Base-by-base conservation (phyloP, 2,888 invertebrate species). In the Chrysolina haemoptera region DNA sequence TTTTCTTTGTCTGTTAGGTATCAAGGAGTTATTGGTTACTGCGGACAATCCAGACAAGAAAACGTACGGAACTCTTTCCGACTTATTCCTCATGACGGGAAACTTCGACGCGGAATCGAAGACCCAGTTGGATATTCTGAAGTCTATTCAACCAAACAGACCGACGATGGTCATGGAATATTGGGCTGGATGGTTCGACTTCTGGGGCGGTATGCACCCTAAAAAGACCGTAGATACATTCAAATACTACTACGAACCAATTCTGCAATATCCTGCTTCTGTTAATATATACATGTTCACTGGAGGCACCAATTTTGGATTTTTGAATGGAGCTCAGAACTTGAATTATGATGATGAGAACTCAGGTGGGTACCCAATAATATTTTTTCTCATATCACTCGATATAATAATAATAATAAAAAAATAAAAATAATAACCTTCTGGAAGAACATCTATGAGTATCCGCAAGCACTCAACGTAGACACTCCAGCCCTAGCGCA, bases 251-350 rank as follows among this genome's bases (percentile, higher is more conserved):
- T 82, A 81, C 62, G 80, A 82, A 67, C 69, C 66, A 46, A 83
- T 84, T 50, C 63, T 85, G 22, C 66, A 75, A 5, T 86, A 85
- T 76, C 87, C 86, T 8, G 91, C 91, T 12, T 92, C 93, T 66
- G 92, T 97, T 46, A 98, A 96, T 84, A 92, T 97, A 82, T 98
- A 97, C 85, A 95, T 98, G 94, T 97, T 96, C 87, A 94, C 93
- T 83, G 98, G 98, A 16, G 97, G 98, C 64, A 95, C 95, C 0
- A 97, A 95, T 84, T 95, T 94, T 84, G 95, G 92, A 69, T 96
- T 93, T 82, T 92, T 86, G 50, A 87, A 85, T 71, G 87, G 87
- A 40, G 82, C 79, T 40, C 81, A 78, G 20, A 79, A 76, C 73
- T 69, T 68, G 40, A 63, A 68, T n/a, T 71, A 53, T 41, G 71